Percentiles rank a stretch among this genome's conserved stretches.
Evolutionary conservation across 2,797 vertebrate genomes (phyloP).

Genomic region (Sternotherus odoratus): DNA sequence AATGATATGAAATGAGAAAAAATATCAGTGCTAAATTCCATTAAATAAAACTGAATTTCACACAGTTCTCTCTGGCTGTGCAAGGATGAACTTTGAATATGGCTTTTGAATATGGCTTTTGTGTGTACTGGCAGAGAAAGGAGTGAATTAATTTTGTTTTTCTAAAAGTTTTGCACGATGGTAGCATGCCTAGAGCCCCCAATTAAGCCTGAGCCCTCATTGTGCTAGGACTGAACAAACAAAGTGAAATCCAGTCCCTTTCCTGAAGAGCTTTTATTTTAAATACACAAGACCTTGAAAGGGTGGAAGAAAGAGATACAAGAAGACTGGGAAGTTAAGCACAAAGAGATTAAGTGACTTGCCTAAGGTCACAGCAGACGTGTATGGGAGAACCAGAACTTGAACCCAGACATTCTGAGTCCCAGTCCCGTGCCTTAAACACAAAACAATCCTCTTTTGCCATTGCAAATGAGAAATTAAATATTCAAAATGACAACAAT

Average conservation of each 20-base stretch:
- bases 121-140: not conserved
- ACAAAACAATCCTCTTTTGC: not conserved
- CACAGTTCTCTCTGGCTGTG: not conserved
- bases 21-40: slow-evolving; percentile 3
- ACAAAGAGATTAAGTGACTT: not conserved
- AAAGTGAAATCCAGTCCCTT: not conserved
- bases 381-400: not conserved
- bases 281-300: not conserved
- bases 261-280: not conserved
- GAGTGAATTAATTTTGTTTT: not conserved
- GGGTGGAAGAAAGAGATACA: not conserved
- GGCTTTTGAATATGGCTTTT: not conserved
- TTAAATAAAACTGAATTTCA: not conserved
- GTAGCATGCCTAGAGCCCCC: not conserved
- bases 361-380: not conserved
- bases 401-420: not conserved
- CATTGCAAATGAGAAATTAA: not conserved
- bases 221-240: not conserved
- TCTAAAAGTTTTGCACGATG: not conserved
- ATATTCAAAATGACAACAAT: not conserved
- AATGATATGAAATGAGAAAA: not conserved
- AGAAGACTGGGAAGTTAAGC: not conserved
- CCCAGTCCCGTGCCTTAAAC: not conserved
- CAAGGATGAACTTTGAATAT: not conserved
- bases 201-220: not conserved